These are phyloP conservation scores for Macrocentrus cingulum DNA, from an alignment of 1,140 invertebrate species.

Conservation along the genomic window DNA sequence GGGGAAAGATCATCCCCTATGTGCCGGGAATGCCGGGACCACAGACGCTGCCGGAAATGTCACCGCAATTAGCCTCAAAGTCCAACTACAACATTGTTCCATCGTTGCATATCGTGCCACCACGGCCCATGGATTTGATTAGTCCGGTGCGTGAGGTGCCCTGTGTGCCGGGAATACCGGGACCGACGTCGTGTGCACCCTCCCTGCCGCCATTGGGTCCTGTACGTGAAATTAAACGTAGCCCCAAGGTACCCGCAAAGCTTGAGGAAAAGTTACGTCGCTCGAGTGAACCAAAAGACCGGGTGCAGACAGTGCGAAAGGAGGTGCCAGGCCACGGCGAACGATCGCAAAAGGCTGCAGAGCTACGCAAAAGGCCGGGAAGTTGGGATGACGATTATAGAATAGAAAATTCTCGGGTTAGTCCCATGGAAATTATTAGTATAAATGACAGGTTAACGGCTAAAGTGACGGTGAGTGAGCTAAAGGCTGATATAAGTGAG, in stretches of 20 bases:
- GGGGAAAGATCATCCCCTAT: conserved; percentile 77
- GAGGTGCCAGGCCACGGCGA: no score
- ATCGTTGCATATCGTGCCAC: conserved; percentile 40
- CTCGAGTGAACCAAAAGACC: no score
- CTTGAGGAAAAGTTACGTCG: conserved; percentile 37
- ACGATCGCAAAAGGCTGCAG: no score
- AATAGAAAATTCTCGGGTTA: no score
- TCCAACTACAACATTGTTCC: conserved; percentile 46
- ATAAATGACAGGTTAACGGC: no score
- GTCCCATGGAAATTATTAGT: no score
- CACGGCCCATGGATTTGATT: conserved; percentile 47
- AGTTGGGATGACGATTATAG: conserved; percentile 34
- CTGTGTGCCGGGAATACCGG: conserved; percentile 30
- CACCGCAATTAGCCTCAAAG: conserved; percentile 35
- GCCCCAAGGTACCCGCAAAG: conserved; percentile 38
- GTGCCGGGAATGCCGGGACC: conserved; percentile 86
- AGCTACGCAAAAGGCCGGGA: no score
- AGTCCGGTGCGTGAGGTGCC: conserved; percentile 40
- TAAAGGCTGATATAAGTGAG: conserved; percentile 29
- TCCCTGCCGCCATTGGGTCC: no score
- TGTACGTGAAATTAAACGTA: no score
- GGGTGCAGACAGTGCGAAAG: no score
- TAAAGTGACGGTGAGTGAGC: no score
- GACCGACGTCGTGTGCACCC: conserved; percentile 26
- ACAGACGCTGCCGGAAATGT: conserved; percentile 60